phyloP scores from a whole-genome alignment of 2,113 vertebrate genomes.

The Solenodon paradoxus region DNA sequence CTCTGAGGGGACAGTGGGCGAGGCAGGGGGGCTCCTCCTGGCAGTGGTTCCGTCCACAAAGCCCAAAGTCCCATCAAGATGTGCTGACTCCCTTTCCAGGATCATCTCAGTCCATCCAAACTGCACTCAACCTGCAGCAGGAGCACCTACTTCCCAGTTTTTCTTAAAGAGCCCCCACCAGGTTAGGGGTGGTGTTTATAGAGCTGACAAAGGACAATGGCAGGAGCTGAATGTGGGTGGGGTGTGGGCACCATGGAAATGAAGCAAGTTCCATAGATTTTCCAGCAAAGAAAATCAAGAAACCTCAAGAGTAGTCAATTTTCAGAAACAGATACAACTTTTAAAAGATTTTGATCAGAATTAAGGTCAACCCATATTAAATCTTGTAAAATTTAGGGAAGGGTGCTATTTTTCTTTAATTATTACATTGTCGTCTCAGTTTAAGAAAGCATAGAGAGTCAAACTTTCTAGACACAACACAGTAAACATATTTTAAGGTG shows the following conservation, averaged over 20 bases:
- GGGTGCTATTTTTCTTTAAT: neutral
- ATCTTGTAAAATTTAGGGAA: neutral
- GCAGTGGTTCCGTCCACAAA: neutral
- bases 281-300: neutral
- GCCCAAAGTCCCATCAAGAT: fast-evolving
- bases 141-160: neutral
- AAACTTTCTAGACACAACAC: neutral
- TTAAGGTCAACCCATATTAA: neutral
- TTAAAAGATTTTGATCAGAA: neutral
- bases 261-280: neutral
- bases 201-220: neutral
- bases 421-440: neutral
- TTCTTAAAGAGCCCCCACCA: neutral
- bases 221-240: neutral
- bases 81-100: neutral
- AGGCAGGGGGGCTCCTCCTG: neutral
- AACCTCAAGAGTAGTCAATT: neutral
- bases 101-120: neutral
- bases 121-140: fast-evolving
- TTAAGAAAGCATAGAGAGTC: slow-evolving; percentile 24
- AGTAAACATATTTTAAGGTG: neutral
- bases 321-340: neutral
- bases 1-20: neutral
- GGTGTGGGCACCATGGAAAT: no score
- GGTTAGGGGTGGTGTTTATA: neutral